A percentile compares a stretch with the other conserved stretches of the same genome.
phyloP scores from a whole-genome alignment of 2,888 invertebrate species.

The Ormyrus rosae region DNA sequence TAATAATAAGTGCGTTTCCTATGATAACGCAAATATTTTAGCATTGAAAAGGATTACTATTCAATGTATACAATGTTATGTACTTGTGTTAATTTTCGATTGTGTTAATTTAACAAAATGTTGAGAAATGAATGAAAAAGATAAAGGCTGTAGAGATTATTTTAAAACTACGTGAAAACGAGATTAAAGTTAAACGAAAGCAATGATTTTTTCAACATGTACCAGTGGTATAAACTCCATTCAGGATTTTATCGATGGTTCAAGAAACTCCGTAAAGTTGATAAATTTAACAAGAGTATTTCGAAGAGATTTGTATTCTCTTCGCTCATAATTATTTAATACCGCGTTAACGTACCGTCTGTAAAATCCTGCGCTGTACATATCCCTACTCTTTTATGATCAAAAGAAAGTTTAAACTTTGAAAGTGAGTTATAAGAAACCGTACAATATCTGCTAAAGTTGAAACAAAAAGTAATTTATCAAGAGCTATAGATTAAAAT shows the following conservation, averaged over 20 bases:
- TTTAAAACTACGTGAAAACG: slow-evolving; percentile 24
- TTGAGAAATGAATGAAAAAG: slow-evolving; percentile 43
- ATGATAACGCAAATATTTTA: slow-evolving; percentile 23
- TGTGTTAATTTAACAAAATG: slow-evolving; percentile 20
- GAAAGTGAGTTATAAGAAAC: slow-evolving; percentile 44
- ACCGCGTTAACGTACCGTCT: slow-evolving; percentile 49
- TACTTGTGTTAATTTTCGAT: slow-evolving; percentile 36
- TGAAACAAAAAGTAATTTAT: slow-evolving; percentile 37
- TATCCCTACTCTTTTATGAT: slow-evolving; percentile 50
- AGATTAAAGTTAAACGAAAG: slow-evolving; percentile 21
- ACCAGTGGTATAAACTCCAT: slow-evolving; percentile 11
- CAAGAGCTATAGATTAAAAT: slow-evolving; percentile 31
- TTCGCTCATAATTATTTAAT: slow-evolving; percentile 45
- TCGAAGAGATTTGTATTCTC: slow-evolving; percentile 26
- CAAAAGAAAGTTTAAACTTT: slow-evolving; percentile 56
- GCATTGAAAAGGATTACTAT: slow-evolving; percentile 22
- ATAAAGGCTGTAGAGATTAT: slow-evolving; percentile 19
- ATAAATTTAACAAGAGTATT: slow-evolving; percentile 28
- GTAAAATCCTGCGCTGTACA: slow-evolving; percentile 56
- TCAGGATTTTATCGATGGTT: slow-evolving; percentile 54
- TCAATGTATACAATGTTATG: slow-evolving; percentile 28
- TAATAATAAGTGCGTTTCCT: slow-evolving; percentile 37
- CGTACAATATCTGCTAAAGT: slow-evolving; percentile 35
- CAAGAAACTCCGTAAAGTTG: slow-evolving; percentile 34
- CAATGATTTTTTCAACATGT: slow-evolving; percentile 31